These are phyloP conservation scores for Cryptocheilus praepositus DNA, from an alignment of 2,888 invertebrate genomes.

Conservation along the genomic window DNA sequence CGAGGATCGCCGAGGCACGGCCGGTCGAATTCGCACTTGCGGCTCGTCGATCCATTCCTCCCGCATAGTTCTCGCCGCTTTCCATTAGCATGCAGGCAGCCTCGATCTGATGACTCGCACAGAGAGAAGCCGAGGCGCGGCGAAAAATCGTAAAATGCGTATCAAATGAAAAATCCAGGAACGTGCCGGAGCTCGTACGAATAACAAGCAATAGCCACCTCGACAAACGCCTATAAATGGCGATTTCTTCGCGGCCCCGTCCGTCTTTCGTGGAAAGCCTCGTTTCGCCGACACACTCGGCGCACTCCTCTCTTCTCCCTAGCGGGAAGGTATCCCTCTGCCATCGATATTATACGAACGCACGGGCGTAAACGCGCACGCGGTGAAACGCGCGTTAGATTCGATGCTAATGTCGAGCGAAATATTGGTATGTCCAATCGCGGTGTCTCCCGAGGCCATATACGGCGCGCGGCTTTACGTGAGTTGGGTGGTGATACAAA, in stretches of 20 bases:
- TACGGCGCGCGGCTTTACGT: constrained; percentile 12
- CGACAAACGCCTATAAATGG: constrained; percentile 52
- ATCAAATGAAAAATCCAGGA: constrained; percentile 59
- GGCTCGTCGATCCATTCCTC: constrained; percentile 44
- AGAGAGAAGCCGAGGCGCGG: constrained; percentile 44
- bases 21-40: constrained; percentile 42
- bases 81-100: constrained; percentile 65
- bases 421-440: constrained; percentile 16
- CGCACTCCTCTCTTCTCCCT: constrained; percentile 11
- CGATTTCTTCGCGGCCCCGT: constrained; percentile 37
- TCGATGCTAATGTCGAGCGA: constrained; percentile 7
- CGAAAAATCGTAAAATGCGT: constrained; percentile 62
- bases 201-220: constrained; percentile 57
- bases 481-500: constrained; percentile 8
- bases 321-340: too few relatives aligned
- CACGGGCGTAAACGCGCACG: neutral
- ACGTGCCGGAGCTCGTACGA: constrained; percentile 57
- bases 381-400: neutral
- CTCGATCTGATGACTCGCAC: constrained; percentile 61
- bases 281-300: constrained; percentile 25
- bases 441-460: constrained; percentile 5
- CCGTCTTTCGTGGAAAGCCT: constrained; percentile 44
- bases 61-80: constrained; percentile 42
- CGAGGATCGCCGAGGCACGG: neutral
- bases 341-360: neutral